A percentile compares a stretch with the other conserved stretches of the same genome.
Evolutionary conservation across 2,888 invertebrate genomes (phyloP).

Genomic region (Bellardia pandia): DNA sequence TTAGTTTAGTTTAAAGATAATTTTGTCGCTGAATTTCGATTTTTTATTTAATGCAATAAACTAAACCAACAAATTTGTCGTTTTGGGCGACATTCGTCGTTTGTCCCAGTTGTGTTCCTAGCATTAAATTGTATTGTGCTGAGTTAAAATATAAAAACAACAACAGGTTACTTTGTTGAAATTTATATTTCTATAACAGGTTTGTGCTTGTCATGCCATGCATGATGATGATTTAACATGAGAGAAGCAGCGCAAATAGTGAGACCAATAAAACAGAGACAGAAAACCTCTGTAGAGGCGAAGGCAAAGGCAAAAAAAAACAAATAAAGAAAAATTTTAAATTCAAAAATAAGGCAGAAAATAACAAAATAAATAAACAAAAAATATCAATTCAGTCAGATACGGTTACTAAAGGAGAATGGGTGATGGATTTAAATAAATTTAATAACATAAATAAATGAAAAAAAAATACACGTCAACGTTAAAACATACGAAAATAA

Average conservation of each 20-base stretch:
- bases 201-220: slow-evolving; percentile 51
- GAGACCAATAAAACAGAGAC: slow-evolving; percentile 24
- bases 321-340: background rate
- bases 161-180: slow-evolving; percentile 53
- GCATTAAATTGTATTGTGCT: background rate
- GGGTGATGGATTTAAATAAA: background rate
- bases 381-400: slow-evolving; percentile 57
- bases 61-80: too few species aligned
- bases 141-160: slow-evolving; percentile 6
- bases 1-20: too few species aligned
- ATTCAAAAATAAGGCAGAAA: slow-evolving; percentile 3
- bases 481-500: background rate
- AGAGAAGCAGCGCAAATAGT: background rate
- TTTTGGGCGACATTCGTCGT: too few species aligned
- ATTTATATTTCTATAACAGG: slow-evolving; percentile 43
- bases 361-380: slow-evolving; percentile 48
- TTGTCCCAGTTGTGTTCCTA: too few species aligned
- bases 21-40: too few species aligned
- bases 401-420: slow-evolving; percentile 35
- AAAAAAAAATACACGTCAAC: slow-evolving; percentile 5
- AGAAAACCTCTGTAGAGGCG: slow-evolving; percentile 9
- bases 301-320: slow-evolving; percentile 15
- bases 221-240: slow-evolving; percentile 26
- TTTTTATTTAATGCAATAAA: too few species aligned
- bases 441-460: background rate